These are phyloP conservation scores for Drosophila lacicola DNA, from an alignment of 2,888 invertebrate genomes.

Conservation along the genomic window DNA sequence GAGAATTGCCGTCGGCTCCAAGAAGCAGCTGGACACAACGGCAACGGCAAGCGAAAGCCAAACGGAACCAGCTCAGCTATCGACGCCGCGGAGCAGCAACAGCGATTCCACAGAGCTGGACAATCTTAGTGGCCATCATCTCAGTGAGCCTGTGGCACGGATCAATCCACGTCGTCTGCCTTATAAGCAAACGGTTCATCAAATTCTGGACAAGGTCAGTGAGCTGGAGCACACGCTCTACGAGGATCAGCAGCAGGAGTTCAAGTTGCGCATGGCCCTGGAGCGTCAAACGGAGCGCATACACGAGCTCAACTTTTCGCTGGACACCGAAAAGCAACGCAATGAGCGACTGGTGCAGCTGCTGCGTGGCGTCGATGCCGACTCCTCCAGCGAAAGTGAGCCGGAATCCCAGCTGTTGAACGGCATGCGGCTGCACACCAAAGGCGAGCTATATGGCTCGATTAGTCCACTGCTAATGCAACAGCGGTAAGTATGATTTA, in stretches of 20 bases:
- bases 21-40: slow-evolving; percentile 27
- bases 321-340: slow-evolving; percentile 78
- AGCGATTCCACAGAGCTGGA: background rate
- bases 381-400: slow-evolving; percentile 64
- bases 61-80: background rate
- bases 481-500: slow-evolving; percentile 70
- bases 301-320: slow-evolving; percentile 70
- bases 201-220: slow-evolving; percentile 70
- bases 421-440: slow-evolving; percentile 42
- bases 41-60: slow-evolving; percentile 5
- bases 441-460: slow-evolving; percentile 55
- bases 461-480: slow-evolving; percentile 82
- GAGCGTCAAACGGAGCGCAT: slow-evolving; percentile 74
- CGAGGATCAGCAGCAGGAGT: slow-evolving; percentile 79
- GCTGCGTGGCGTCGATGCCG: slow-evolving; percentile 74
- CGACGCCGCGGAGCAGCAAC: background rate
- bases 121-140: background rate
- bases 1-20: slow-evolving; percentile 29
- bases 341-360: slow-evolving; percentile 79
- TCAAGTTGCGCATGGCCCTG: slow-evolving; percentile 72
- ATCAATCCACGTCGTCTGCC: slow-evolving; percentile 33
- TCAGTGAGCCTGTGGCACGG: slow-evolving; percentile 15
- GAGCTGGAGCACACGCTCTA: slow-evolving; percentile 77
- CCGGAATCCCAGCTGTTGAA: slow-evolving; percentile 25
- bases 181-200: slow-evolving; percentile 59